These are phyloP conservation scores for Sakesphorus luctuosus DNA, from an alignment of 2,113 vertebrate species.

Conservation along the genomic window DNA sequence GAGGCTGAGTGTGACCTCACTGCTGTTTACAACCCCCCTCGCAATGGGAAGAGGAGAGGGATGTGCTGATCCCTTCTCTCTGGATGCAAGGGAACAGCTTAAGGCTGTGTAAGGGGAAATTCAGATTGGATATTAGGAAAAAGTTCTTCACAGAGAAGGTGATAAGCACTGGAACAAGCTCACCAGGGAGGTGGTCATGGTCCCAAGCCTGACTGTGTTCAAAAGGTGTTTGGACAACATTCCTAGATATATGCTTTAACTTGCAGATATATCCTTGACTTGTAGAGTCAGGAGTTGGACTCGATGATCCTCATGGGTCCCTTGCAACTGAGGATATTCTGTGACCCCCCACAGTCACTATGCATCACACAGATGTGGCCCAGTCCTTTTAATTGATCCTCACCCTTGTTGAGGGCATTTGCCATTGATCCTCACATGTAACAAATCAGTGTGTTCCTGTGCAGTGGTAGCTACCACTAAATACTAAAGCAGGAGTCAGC, in stretches of 20 bases:
- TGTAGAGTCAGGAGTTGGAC: background rate
- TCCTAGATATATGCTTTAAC: background rate
- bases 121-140: background rate
- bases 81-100: background rate
- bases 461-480: background rate
- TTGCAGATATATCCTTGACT: background rate
- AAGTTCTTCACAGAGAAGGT: background rate
- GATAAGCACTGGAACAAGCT: background rate
- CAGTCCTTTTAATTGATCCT: background rate
- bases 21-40: background rate
- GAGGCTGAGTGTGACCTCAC: background rate
- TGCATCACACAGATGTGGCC: background rate
- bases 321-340: background rate
- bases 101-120: background rate
- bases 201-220: background rate
- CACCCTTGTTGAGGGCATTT: background rate
- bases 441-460: background rate
- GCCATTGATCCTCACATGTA: background rate
- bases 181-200: background rate
- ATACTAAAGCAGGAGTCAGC: background rate
- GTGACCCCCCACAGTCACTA: background rate
- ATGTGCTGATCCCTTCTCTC: background rate
- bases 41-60: no score
- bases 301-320: rapidly evolving
- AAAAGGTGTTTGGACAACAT: background rate